phyloP scores from a whole-genome alignment of 2,113 vertebrate genomes.

The Chiloscyllium plagiosum region DNA sequence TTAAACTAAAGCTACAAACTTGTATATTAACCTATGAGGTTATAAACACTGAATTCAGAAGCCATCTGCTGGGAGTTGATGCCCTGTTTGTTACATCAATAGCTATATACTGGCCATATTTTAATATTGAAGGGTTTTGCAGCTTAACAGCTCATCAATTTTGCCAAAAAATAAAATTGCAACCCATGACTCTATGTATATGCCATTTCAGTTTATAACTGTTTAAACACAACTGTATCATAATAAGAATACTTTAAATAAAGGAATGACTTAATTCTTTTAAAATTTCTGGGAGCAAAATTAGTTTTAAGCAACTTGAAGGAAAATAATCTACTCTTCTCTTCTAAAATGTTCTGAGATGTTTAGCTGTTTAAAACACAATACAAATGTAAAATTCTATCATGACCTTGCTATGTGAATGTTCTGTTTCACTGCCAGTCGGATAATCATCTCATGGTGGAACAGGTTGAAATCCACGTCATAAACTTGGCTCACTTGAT shows the following conservation, averaged over 20 bases:
- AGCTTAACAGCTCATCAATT: neutral
- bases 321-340: neutral
- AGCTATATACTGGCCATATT: neutral
- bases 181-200: neutral
- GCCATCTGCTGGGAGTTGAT: neutral
- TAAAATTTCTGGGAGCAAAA: neutral
- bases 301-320: neutral
- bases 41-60: constrained; percentile 4
- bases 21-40: neutral
- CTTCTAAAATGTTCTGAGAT: neutral
- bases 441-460: neutral
- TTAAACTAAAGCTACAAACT: neutral
- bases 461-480: neutral
- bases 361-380: neutral
- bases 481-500: neutral
- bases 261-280: neutral
- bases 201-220: neutral
- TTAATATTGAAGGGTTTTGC: neutral
- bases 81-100: neutral
- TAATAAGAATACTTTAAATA: neutral
- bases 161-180: constrained; percentile 8
- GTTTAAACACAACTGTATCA: neutral
- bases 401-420: neutral
- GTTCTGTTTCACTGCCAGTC: neutral
- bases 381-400: neutral